phyloP scores from a whole-genome alignment of 2,113 vertebrate genomes.

The Pelvicachromis taeniatus region DNA sequence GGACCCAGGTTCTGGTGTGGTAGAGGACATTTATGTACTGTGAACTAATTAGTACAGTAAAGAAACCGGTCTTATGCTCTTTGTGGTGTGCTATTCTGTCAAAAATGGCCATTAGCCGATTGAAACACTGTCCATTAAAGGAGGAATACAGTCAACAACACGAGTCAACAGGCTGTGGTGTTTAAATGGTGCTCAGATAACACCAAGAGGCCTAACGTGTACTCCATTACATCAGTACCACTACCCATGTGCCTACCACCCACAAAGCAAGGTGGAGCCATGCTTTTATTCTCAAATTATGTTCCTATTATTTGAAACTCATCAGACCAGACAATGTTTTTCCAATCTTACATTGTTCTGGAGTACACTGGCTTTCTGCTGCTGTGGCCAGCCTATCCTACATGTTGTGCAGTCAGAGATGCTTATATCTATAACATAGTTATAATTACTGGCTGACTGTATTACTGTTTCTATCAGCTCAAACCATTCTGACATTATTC shows the following conservation, averaged over 20 bases:
- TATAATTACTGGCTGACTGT: not conserved
- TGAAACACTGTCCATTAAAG: not conserved
- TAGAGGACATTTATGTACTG: not conserved
- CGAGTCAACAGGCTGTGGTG: not conserved
- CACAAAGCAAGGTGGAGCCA: not conserved
- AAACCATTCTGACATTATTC: not conserved
- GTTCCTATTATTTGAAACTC: not conserved
- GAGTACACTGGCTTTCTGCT: not conserved
- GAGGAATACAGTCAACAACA: not conserved
- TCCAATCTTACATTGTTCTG: not conserved
- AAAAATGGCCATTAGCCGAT: not conserved
- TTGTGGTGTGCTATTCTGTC: not conserved
- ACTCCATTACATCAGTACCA: not conserved
- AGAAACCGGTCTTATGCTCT: not conserved
- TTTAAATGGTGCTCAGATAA: not conserved
- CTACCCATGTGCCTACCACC: not conserved
- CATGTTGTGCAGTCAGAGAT: not conserved
- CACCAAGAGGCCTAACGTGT: not conserved
- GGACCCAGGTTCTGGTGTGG: not conserved
- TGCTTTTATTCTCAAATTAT: not conserved
- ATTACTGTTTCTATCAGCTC: not conserved
- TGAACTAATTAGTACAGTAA: not conserved
- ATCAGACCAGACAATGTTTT: not conserved
- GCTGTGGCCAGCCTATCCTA: not conserved
- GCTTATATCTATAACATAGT: not conserved